Evolutionary conservation across 2,797 vertebrate species (phyloP).

Genomic region (Gymnothorax reevesii): DNA sequence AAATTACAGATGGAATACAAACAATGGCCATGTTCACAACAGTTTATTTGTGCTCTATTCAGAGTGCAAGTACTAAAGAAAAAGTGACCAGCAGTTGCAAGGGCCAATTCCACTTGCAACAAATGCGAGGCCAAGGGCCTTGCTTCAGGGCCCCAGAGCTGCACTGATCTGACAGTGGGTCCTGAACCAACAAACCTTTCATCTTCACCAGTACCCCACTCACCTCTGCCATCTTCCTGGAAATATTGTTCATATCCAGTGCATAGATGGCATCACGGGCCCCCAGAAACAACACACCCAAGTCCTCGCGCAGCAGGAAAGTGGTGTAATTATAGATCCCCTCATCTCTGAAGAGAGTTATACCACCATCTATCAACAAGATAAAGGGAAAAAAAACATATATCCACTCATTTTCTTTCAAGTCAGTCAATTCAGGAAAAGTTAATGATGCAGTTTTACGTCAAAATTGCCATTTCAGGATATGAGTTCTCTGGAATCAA

Average conservation of each 20-base stretch:
- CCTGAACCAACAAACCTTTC: too few relatives aligned
- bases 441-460: too few relatives aligned
- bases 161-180: too few relatives aligned
- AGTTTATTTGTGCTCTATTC: too few relatives aligned
- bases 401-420: neutral
- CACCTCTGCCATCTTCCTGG: constrained; percentile 37
- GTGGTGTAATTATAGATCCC: constrained; percentile 40
- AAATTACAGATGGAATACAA: neutral
- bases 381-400: neutral
- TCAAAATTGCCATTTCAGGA: too few relatives aligned
- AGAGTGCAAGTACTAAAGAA: too few relatives aligned
- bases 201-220: constrained; percentile 9
- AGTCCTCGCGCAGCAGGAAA: constrained; percentile 41
- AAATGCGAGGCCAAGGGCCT: too few relatives aligned
- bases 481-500: too few relatives aligned
- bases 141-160: too few relatives aligned
- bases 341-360: constrained; percentile 34
- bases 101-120: too few relatives aligned
- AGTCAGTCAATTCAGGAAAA: neutral
- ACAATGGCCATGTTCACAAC: neutral
- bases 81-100: too few relatives aligned
- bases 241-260: constrained; percentile 45
- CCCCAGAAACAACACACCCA: constrained; percentile 39
- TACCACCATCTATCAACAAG: constrained; percentile 32
- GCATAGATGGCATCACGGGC: constrained; percentile 50